Evolutionary conservation across 2,113 vertebrate species (phyloP), one percentile per base, ranked within the genome.

Genomic region (Sylvilagus bachmani): DNA sequence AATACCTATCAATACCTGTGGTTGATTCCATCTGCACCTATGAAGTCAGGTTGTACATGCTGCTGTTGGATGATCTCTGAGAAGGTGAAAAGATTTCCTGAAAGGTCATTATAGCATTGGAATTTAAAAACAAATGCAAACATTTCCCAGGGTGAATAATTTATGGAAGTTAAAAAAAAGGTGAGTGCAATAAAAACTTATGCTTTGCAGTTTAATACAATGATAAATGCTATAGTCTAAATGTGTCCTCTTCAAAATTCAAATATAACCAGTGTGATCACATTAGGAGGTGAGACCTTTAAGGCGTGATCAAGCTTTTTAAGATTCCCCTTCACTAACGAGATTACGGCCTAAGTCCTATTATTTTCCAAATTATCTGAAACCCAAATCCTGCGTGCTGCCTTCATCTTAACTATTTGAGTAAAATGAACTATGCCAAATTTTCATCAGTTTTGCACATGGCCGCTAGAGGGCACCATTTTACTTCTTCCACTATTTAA

Each of bases 391-490:
- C 31, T 3, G 27, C 4, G 1, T 19, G 2, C 0, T 27, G 13
- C 12, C 10, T 44, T 13, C 10, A 36, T 22, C 10, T 44, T 1
- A 24, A 10, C 13, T 2, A 13, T 8, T 38, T 51, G 0, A 55
- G 0, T 3, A 31, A 62, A 3, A 78, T 1, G 29, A 58, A 61
- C 3, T 5, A 8, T 69, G 55, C 21, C 86, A 64, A n/a, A 6
- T 71, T 81, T 51, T 22, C 14, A 49, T 67, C 67, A 81, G 95
- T 97, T 96, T 67, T 81, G 16, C 0, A 36, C 1, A 29, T 19
- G 53, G 13, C 73, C 98, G 97, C 97, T 82, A 97, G 98, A 96
- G 98, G 98, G 95, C 27, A 97, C 83, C 94, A 81, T 92, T 90
- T 83, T 33, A 78, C 93, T 92, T 83, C 62, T 96, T 96, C 97